Conservation (phyloP, 2,888 invertebrate genomes). For the Phortica okadai region DNA sequence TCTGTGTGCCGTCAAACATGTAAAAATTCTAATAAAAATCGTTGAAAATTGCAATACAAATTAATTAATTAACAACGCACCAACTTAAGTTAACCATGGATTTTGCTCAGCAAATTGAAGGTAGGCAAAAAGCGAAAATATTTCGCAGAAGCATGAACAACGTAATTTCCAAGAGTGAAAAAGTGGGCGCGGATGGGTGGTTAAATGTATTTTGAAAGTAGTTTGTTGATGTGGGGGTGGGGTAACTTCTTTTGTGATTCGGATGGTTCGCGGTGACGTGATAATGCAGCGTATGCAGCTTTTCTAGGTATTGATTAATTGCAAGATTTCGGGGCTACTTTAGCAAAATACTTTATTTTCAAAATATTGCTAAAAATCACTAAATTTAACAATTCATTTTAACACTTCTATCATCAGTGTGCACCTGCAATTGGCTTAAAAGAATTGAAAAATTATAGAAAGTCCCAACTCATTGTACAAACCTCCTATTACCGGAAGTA, state of each 20-base stretch:
- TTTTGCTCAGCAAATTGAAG: conserved; percentile 73
- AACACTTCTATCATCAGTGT: conserved; percentile 43
- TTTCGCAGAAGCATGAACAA: neutral
- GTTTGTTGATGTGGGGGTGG: conserved; percentile 28
- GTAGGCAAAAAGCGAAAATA: conserved; percentile 49
- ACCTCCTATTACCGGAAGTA: neutral
- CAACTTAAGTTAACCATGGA: conserved; percentile 61
- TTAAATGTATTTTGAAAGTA: conserved; percentile 38
- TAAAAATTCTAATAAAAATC: conserved; percentile 32
- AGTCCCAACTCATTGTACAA: neutral
- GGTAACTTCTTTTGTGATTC: conserved; percentile 35
- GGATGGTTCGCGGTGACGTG: conserved; percentile 58
- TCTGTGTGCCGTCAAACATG: conserved; percentile 44
- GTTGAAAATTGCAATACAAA: conserved; percentile 32
- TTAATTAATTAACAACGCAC: neutral
- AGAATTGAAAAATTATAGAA: conserved; percentile 11
- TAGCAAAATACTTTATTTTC: no score
- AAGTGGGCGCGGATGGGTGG: conserved; percentile 38
- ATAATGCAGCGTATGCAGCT: conserved; percentile 58
- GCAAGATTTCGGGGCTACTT: conserved; percentile 52
- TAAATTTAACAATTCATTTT: conserved; percentile 12
- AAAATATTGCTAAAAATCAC: conserved; percentile 7
- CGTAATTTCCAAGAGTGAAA: conserved; percentile 9
- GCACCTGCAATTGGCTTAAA: conserved; percentile 47
- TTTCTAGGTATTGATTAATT: conserved; percentile 60